Conservation (phyloP, 2,888 invertebrate species). For the Augochlorella aurata region DNA sequence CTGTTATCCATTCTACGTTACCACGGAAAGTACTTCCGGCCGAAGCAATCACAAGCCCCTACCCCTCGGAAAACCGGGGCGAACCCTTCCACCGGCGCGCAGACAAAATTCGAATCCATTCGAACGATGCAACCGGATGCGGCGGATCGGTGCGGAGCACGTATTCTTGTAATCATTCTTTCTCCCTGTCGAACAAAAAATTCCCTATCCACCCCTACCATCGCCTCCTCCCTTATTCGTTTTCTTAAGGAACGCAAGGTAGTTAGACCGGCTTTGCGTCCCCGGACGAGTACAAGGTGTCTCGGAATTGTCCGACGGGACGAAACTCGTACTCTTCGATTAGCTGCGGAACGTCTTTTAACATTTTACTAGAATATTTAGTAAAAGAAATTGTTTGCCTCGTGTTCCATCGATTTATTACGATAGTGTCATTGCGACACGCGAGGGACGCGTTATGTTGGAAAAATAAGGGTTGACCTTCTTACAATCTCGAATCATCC, state of each 20-base stretch:
- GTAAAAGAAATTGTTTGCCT: no score
- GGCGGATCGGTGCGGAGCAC: conserved; percentile 54
- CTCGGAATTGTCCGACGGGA: background rate
- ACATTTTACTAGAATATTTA: no score
- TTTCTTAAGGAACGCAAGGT: conserved; percentile 10
- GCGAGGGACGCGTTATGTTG: no score
- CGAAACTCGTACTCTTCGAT: background rate
- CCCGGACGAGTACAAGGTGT: background rate
- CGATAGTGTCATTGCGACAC: no score
- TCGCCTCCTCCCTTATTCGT: background rate
- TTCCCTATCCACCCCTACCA: background rate
- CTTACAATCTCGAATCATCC: no score
- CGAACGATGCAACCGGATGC: conserved; percentile 47
- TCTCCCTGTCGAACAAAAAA: conserved; percentile 21
- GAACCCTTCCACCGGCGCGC: conserved; percentile 3
- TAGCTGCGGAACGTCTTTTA: no score
- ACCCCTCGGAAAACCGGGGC: background rate
- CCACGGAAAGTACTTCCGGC: conserved; percentile 69
- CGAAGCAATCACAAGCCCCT: conserved; percentile 65
- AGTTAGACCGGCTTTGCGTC: conserved; percentile 2
- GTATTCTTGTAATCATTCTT: conserved; percentile 54
- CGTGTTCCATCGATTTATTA: no score
- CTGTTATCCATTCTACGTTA: conserved; percentile 73
- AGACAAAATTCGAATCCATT: conserved; percentile 65
- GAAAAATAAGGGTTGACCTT: no score